These are phyloP conservation scores for Portunus trituberculatus DNA, from an alignment of 1,140 invertebrate species.

Conservation along the genomic window DNA sequence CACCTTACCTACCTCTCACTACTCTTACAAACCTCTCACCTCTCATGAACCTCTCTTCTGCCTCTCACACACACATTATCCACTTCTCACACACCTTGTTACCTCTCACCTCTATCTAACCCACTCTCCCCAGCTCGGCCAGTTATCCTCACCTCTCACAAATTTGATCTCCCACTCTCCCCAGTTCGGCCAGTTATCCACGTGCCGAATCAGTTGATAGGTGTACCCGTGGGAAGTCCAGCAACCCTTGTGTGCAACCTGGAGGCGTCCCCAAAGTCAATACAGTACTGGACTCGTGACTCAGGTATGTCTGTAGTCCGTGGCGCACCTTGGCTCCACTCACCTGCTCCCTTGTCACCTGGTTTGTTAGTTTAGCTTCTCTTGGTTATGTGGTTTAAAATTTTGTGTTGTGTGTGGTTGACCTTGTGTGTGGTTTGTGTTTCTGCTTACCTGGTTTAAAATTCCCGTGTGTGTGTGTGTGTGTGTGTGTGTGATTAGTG, in stretches of 20 bases:
- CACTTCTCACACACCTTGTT: background rate
- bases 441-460: no score
- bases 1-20: background rate
- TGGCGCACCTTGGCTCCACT: background rate
- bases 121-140: background rate
- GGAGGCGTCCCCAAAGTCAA: constrained; percentile 81
- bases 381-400: no score
- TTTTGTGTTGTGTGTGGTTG: no score
- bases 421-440: no score
- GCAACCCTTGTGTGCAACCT: constrained; percentile 81
- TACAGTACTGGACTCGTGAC: constrained; percentile 81
- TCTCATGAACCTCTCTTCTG: background rate
- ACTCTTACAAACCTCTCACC: background rate
- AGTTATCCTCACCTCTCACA: background rate
- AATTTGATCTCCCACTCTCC: background rate
- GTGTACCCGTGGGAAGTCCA: constrained; percentile 79
- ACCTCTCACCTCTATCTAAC: background rate
- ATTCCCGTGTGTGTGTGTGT: no score
- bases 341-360: background rate
- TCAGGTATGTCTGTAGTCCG: constrained; percentile 68
- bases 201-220: constrained; percentile 81
- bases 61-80: background rate
- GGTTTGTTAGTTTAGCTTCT: no score
- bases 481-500: no score
- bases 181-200: constrained; percentile 78